Base-by-base conservation (phyloP, 2,888 invertebrate species). In the Chironomus riparius region DNA sequence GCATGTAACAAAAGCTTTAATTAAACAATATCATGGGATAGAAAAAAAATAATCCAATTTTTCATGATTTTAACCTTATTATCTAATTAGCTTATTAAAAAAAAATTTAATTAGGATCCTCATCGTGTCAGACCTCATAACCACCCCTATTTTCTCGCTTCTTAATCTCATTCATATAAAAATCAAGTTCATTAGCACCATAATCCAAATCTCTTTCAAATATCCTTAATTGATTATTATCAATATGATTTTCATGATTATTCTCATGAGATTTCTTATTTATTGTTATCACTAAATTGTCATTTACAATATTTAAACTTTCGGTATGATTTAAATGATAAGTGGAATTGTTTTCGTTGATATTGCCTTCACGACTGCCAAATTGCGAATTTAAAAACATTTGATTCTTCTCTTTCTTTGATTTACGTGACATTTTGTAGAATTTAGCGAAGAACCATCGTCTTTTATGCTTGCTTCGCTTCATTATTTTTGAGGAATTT, bases 111-210 rank as follows among this genome's bases (percentile, higher is more conserved):
- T 38, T 38, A 38, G 38, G 10, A 38, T 38, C 10, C 38, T 38
- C 38, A 2, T 38, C 38, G 10, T 38, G 38, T 38, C 38, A 38
- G 7, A 38, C 38, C 10, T 74, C 68, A 74, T 56, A 56, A 7
- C 56, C 15, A 15, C n/a, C 56, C 1, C 56, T 18, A 56, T 56
- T 56, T 6, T 56, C 56, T n/a, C 74, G 21, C 10, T 7, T 38
- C 13, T 74, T 74, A 38, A 74, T 74, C 68, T 74, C 74, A n/a
- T 74, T 74, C 74, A 74, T 74, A 15, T 74, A 74, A 68, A 22
- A 65, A 48, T 68, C 68, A 18, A 74, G 48, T 21, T 74, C 74
- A 15, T 74, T 72, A 72, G 61, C 72, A 61, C 72, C 72, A 47
- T 72, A 50, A 24, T 61, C 72, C 61, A 72, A 21, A 10, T 62